Evolutionary conservation across 2,888 invertebrate species (phyloP), one percentile per base, ranked within the genome.

Genomic region (Malacosoma neustria): DNA sequence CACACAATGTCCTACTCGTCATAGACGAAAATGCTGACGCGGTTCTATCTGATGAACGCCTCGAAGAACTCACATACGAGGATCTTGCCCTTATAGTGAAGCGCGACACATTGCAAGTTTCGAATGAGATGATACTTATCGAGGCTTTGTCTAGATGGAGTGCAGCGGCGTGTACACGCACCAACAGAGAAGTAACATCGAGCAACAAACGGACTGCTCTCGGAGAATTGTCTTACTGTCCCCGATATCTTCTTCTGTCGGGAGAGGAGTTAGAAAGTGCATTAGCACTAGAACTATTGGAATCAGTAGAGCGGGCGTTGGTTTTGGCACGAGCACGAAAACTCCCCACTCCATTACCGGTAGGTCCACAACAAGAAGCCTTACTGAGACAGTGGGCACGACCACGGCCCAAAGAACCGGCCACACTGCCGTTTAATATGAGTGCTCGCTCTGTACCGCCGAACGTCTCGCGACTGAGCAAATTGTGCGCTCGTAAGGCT

Each of bases 31-130:
- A 72, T 33, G 85, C 84, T 1, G 80, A 85, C 39, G 72, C 57
- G 7, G 82, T 75, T 7, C 63, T 85, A 1, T 61, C 51, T 11
- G 77, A 84, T 42, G 81, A 81, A 47, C 62, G 74, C 11, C 60
- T 85, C 29, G 80, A 81, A 41, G 91, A 92, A 40, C 73, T 94
- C 22, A 87, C 88, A 9, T 88, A 88, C 41, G 87, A 87, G 30
- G 92, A 92, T 48, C 75, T 94, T 14, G 74, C 87, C 3, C 81
- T 88, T 29, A 89, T 95, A 35, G 87, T 92, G 0, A 84, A 84
- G 36, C 87, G 94, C 4, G 91, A 93, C 47, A 90, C 90, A 3
- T 69, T 95, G 33, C 82, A 89, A 41, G 87, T 93, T 4, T 77
- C 88, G 0, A 89, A 82, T 43, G 93, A 93, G 63, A 65, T 87